Percentiles rank a stretch among this genome's conserved stretches.
Conservation (phyloP, 2,888 invertebrate species). For the Melikaiella ostensackeni region DNA sequence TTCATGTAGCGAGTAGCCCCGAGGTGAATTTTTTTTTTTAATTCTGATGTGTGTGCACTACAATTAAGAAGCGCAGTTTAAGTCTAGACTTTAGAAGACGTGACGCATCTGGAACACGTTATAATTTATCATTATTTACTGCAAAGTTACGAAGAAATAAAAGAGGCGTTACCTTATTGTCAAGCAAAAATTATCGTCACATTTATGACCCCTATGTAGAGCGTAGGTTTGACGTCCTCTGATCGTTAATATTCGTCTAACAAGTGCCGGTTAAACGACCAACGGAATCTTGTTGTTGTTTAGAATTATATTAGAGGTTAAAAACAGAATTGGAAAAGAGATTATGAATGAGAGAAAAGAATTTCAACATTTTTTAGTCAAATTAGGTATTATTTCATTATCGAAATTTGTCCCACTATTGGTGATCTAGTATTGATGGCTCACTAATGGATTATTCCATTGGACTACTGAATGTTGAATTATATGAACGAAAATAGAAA, state of each 20-base stretch:
- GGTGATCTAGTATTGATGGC: too few species aligned
- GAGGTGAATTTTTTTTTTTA: background rate
- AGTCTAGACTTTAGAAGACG: background rate
- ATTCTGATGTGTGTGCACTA: slow-evolving; percentile 3
- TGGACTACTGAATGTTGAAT: too few species aligned
- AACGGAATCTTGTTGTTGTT: background rate
- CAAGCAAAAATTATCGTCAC: slow-evolving; percentile 14
- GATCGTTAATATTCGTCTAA: background rate
- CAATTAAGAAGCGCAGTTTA: slow-evolving; percentile 6
- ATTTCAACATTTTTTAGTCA: too few species aligned
- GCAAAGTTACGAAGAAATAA: slow-evolving; percentile 7
- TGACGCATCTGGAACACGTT: slow-evolving; percentile 19
- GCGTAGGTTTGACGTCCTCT: slow-evolving; percentile 2
- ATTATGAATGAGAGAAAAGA: background rate
- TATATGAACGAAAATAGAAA: too few species aligned
- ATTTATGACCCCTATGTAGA: slow-evolving; percentile 23
- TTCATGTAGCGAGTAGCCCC: background rate
- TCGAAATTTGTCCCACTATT: too few species aligned
- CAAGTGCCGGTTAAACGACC: background rate
- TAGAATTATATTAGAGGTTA: background rate
- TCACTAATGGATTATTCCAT: too few species aligned
- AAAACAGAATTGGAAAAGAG: background rate
- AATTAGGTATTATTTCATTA: background rate
- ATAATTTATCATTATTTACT: slow-evolving; percentile 24
- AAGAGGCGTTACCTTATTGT: slow-evolving; percentile 8